Conservation (phyloP, 2,113 vertebrate species). For the Oreotrochilus melanogaster region DNA sequence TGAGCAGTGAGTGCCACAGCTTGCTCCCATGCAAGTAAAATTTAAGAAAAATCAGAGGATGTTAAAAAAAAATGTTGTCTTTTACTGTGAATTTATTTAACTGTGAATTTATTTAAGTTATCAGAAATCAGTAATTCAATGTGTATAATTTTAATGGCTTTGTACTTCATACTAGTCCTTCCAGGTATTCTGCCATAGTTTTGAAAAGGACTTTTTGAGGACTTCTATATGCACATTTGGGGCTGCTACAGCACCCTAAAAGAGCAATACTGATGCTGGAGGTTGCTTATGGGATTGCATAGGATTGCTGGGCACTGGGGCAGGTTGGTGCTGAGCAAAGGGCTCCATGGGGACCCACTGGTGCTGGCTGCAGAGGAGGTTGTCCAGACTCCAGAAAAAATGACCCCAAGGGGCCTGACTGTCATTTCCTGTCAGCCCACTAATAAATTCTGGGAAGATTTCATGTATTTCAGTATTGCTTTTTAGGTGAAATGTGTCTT, state of each 20-base stretch:
- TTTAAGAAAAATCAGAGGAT: background rate
- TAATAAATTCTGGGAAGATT: background rate
- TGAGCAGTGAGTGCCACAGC: background rate
- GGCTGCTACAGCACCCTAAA: background rate
- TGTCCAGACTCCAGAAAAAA: background rate
- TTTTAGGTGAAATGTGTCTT: accelerated
- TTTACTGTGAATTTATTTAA: constrained; percentile 18
- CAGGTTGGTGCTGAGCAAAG: background rate
- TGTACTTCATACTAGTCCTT: constrained; percentile 34
- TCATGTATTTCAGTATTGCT: background rate
- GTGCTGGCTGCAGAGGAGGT: background rate
- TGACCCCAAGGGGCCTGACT: background rate
- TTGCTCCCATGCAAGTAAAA: background rate
- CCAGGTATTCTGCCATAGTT: constrained; percentile 15
- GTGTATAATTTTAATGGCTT: constrained; percentile 60
- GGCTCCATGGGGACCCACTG: background rate
- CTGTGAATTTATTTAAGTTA: constrained; percentile 29
- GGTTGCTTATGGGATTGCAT: background rate
- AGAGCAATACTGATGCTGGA: background rate
- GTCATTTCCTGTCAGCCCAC: background rate
- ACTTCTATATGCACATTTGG: background rate
- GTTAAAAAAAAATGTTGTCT: background rate
- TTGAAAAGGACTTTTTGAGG: constrained; percentile 25
- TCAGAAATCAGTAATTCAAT: background rate
- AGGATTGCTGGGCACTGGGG: background rate